These are phyloP conservation scores for Ernsta delagoae DNA, from an alignment of 2,888 invertebrate species.

Conservation along the genomic window DNA sequence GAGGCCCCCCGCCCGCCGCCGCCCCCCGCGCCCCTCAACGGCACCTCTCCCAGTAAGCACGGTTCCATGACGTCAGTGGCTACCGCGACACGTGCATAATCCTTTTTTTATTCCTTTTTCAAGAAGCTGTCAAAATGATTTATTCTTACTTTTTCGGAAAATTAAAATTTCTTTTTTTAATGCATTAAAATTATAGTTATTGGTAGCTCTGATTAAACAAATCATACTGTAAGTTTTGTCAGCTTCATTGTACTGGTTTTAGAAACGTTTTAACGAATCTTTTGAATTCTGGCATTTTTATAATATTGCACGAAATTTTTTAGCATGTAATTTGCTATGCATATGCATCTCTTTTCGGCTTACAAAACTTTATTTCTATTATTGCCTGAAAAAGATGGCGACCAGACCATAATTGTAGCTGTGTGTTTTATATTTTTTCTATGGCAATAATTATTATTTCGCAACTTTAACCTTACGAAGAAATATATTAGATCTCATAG, in stretches of 20 bases:
- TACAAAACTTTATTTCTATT: too few relatives aligned
- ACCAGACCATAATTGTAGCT: too few relatives aligned
- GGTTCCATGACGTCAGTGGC: constrained; percentile 62
- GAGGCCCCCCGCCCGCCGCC: constrained; percentile 78
- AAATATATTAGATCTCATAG: too few relatives aligned
- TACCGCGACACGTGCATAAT: constrained; percentile 54
- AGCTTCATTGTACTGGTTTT: background rate
- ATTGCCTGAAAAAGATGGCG: too few relatives aligned
- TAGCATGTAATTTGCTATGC: background rate
- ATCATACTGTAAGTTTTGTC: constrained; percentile 3
- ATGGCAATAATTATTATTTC: too few relatives aligned
- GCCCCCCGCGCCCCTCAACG: constrained; percentile 78
- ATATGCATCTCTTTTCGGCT: too few relatives aligned
- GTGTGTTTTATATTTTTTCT: too few relatives aligned
- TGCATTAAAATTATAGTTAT: background rate
- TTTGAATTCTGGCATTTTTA: background rate
- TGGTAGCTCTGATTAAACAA: background rate
- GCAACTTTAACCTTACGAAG: too few relatives aligned
- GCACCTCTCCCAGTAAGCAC: constrained; percentile 82
- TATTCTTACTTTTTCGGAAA: background rate
- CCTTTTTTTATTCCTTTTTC: constrained; percentile 6
- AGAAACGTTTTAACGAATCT: constrained; percentile 1
- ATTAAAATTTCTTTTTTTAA: background rate
- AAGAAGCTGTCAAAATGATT: constrained; percentile 26
- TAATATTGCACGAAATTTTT: background rate